phyloP scores from a whole-genome alignment of 2,888 invertebrate genomes.

The Agrotis clavis region DNA sequence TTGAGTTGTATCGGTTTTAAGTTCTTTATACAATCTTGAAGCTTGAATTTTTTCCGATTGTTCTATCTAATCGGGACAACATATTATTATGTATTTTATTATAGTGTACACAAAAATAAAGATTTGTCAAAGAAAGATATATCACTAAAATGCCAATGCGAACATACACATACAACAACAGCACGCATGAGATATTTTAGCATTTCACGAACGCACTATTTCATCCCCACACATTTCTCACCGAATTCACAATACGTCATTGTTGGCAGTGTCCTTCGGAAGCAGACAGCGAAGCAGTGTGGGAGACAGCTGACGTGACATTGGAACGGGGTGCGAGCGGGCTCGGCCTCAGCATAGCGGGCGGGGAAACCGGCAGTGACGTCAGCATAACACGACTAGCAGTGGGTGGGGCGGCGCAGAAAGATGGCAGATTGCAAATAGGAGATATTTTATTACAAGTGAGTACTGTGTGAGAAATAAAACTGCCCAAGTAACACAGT shows the following conservation, averaged over 20 bases:
- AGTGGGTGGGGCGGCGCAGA: conserved; percentile 97
- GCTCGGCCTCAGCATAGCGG: conserved; percentile 99
- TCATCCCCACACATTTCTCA: conserved; percentile 24
- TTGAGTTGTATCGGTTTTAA: too few relatives aligned
- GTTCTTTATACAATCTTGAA: too few relatives aligned
- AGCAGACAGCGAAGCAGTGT: conserved; percentile 93
- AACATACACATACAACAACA: neutral
- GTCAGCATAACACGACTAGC: conserved; percentile 99
- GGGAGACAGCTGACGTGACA: conserved; percentile 98
- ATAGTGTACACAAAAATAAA: too few relatives aligned
- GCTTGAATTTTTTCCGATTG: too few relatives aligned
- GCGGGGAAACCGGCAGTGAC: conserved; percentile 98
- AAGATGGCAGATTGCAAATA: conserved; percentile 96
- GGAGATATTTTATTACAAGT: conserved; percentile 97
- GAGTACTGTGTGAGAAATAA: conserved; percentile 48
- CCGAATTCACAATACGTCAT: conserved; percentile 47
- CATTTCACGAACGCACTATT: conserved; percentile 19
- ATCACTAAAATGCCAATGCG: too few relatives aligned
- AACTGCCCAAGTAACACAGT: too few relatives aligned
- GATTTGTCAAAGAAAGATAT: too few relatives aligned
- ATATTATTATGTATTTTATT: too few relatives aligned
- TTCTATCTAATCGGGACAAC: too few relatives aligned
- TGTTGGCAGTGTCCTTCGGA: conserved; percentile 80
- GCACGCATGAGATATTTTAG: neutral
- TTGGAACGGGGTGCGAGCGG: conserved; percentile 97